These are phyloP conservation scores for Clamator glandarius DNA, from an alignment of 2,797 vertebrate species.

Conservation along the genomic window DNA sequence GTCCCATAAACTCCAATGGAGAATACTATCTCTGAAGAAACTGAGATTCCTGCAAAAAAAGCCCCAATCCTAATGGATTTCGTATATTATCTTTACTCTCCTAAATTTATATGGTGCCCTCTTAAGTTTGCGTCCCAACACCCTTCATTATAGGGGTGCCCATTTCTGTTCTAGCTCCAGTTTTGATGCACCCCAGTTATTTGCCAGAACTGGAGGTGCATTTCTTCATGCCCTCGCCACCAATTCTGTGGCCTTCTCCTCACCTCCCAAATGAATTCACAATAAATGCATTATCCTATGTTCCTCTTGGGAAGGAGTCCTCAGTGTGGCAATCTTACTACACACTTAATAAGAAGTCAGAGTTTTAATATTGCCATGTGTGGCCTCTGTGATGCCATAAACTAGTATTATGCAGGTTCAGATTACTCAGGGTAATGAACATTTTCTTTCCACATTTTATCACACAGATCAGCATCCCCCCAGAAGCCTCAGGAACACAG, in stretches of 20 bases:
- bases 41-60: neutral
- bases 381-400: neutral
- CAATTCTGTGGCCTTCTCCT: neutral
- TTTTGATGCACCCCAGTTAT: neutral
- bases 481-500: neutral
- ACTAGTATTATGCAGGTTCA: neutral
- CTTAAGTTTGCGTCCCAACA: neutral
- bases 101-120: neutral
- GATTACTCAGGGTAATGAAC: neutral
- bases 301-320: neutral
- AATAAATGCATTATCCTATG: neutral
- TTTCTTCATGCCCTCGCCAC: neutral
- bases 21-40: neutral
- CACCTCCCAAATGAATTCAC: neutral
- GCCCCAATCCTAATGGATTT: neutral
- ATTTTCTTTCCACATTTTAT: neutral
- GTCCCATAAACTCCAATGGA: neutral
- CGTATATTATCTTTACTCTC: neutral
- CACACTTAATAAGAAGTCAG: neutral
- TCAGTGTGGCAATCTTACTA: neutral
- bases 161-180: neutral
- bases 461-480: neutral
- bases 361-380: neutral
- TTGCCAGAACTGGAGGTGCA: neutral
- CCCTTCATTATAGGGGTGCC: neutral